These are phyloP conservation scores for Nephila pilipes DNA, from an alignment of 1,140 invertebrate species.

Conservation along the genomic window DNA sequence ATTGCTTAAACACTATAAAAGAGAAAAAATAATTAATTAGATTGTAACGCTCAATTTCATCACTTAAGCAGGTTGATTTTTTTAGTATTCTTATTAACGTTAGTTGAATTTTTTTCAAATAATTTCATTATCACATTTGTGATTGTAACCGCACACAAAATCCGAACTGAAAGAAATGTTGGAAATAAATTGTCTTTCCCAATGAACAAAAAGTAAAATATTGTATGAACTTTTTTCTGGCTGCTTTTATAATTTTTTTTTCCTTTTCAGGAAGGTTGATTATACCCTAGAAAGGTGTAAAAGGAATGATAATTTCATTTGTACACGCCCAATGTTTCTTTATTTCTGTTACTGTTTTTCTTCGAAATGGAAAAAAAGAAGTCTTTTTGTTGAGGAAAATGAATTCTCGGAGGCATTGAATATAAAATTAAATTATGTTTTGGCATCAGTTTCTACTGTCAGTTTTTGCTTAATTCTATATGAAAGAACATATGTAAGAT, in stretches of 20 bases:
- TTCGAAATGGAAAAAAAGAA: no score
- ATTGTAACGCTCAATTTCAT: not conserved
- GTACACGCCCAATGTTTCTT: not conserved
- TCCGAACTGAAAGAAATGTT: not conserved
- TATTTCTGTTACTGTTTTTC: no score
- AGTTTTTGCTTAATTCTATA: no score
- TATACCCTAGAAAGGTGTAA: not conserved
- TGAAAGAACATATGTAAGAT: no score
- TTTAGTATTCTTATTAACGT: not conserved
- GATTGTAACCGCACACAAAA: not conserved
- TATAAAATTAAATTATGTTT: no score
- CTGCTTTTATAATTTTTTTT: not conserved
- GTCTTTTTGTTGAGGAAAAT: no score
- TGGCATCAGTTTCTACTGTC: no score
- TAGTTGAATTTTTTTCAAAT: no score
- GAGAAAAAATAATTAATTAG: not conserved
- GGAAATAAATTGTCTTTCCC: not conserved
- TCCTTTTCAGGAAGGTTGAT: not conserved
- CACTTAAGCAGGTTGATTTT: not conserved
- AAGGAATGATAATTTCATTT: conserved; percentile 1
- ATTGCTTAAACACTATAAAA: not conserved
- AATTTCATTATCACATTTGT: not conserved
- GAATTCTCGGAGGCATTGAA: no score
- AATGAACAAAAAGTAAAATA: not conserved
- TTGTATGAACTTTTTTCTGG: not conserved